Evolutionary conservation across 2,888 invertebrate species (phyloP), one percentile per base, ranked within the genome.

Genomic region (Stenurella melanura): DNA sequence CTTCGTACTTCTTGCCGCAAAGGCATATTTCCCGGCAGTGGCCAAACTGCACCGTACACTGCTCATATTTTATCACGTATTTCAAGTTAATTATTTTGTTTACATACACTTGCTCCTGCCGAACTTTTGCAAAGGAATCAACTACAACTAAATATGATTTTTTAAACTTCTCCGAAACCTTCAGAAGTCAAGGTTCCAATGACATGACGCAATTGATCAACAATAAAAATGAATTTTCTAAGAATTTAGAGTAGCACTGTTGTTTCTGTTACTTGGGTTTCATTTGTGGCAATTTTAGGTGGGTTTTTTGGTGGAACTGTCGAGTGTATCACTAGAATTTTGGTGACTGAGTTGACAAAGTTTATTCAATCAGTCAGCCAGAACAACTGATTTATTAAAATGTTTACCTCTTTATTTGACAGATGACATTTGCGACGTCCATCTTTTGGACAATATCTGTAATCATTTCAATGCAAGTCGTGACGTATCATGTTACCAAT

Each of bases 41-140:
- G 87, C 85, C 73, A 90, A 83, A 79, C 89, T 88, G 86, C 89
- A 90, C 81, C 90, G 86, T 64, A 90, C 90, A 86, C 89, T 88
- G 78, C 87, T 87, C 90, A 89, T 90, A 78, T 74, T 86, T 69
- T 15, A n/a, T 15, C 15, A n/a, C n/a, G n/a, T 58, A 58, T 58
- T 58, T 18, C 21, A 21, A 38, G 38, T 42, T 64, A 64, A 64
- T 18, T 66, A 69, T 66, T 21, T 75, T 61, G 63, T 50, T 61
- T 54, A 70, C 67, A 75, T 75, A 58, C 34, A 75, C 60, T 54
- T 66, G 30, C n/a, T 50, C 26, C 57, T 12, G 19, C 30, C 10
- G 17, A 9, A 42, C 11, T 68, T 58, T 54, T 21, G 50, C 19
- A 50, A 57, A 38, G 57, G n/a, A 18, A 66, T 66, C 34, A 73